phyloP scores from a whole-genome alignment of 2,888 invertebrate species.

The Aspidapion aeneum region DNA sequence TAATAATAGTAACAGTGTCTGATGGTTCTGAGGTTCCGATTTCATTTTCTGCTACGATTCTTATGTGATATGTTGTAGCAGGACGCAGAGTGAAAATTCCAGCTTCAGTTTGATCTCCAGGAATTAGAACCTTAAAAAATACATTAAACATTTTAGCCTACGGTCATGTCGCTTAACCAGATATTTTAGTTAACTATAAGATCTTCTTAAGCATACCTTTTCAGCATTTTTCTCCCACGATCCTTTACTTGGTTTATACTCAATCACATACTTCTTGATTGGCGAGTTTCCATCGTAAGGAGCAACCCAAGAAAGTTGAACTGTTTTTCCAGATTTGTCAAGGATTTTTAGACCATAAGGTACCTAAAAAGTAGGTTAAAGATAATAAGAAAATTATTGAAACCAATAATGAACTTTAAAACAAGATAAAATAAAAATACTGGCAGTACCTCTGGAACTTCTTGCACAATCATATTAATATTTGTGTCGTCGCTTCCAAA shows the following conservation, averaged over 20 bases:
- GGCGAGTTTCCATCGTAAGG: conserved; percentile 91
- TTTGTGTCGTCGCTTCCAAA: conserved; percentile 94
- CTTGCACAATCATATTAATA: conserved; percentile 92
- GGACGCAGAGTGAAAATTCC: conserved; percentile 86
- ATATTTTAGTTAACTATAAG: no score
- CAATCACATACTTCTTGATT: conserved; percentile 80
- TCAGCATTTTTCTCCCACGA: conserved; percentile 84
- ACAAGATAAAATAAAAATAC: not conserved
- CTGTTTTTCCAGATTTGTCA: conserved; percentile 87
- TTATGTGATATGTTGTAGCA: conserved; percentile 88
- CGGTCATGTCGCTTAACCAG: no score
- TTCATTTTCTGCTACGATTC: conserved; percentile 91
- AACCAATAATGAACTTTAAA: no score
- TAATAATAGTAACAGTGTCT: conserved; percentile 90
- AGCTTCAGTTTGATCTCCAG: conserved; percentile 86
- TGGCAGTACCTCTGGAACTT: conserved; percentile 68
- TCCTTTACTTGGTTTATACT: conserved; percentile 83
- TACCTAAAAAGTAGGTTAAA: conserved; percentile 45
- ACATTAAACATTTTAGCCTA: no score
- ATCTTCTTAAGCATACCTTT: conserved; percentile 65
- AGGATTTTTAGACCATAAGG: conserved; percentile 84
- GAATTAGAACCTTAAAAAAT: conserved; percentile 55
- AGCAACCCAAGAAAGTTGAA: conserved; percentile 88
- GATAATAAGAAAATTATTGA: no score
- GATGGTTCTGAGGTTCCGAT: conserved; percentile 91